Evolutionary conservation across 2,888 invertebrate species (phyloP).

Genomic region (Carpatolechia fugitivella): DNA sequence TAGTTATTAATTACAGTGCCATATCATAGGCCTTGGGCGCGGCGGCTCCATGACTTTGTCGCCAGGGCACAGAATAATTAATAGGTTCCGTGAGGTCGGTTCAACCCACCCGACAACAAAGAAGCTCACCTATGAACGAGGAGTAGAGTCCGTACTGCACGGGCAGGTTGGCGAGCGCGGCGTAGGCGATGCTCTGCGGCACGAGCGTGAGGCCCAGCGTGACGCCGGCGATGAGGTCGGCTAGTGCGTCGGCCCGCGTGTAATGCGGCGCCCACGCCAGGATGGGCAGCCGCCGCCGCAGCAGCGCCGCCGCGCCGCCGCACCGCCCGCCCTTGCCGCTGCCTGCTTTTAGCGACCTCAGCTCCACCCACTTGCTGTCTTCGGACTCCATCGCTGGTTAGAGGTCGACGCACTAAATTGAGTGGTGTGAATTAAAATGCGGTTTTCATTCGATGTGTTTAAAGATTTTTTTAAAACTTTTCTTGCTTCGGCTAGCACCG

Average conservation of each 20-base stretch:
- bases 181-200: constrained; percentile 96
- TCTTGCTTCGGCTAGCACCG: too few species aligned
- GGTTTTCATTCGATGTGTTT: too few species aligned
- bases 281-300: constrained; percentile 67
- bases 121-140: constrained; percentile 86
- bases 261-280: constrained; percentile 85
- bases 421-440: too few species aligned
- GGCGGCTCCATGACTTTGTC: too few species aligned
- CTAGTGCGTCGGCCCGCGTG: constrained; percentile 82
- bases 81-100: neutral
- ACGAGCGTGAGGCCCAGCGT: constrained; percentile 95
- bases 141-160: constrained; percentile 96
- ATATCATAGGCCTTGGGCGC: too few species aligned
- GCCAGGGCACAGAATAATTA: too few species aligned
- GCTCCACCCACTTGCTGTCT: neutral
- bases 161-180: constrained; percentile 89
- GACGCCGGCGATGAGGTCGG: constrained; percentile 92
- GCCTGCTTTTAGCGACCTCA: neutral
- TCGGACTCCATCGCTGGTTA: neutral
- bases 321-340: neutral
- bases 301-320: constrained; percentile 4
- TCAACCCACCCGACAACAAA: too few species aligned
- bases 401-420: too few species aligned
- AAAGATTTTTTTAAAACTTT: too few species aligned
- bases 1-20: too few species aligned